Evolutionary conservation across 2,113 vertebrate genomes (phyloP).

Genomic region (Pipra filicauda): DNA sequence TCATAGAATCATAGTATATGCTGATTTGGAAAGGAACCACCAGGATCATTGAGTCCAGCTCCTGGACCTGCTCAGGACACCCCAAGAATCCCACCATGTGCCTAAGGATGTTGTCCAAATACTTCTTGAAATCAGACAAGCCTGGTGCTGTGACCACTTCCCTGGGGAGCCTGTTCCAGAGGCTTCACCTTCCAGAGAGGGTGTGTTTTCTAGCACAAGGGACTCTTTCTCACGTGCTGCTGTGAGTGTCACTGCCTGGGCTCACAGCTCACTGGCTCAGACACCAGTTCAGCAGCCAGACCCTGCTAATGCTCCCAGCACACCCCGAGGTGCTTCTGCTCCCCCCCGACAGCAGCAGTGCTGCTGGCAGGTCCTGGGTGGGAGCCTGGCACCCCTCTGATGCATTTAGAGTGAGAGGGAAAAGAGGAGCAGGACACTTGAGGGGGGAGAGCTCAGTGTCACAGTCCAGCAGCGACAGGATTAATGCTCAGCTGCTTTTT

Average conservation of each 20-base stretch:
- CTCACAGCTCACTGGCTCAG: not conserved
- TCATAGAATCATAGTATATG: not conserved
- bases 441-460: not conserved
- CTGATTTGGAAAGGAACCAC: not conserved
- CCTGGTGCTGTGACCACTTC: not conserved
- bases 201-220: not conserved
- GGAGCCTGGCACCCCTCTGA: not conserved
- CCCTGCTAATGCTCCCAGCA: not conserved
- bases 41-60: not conserved
- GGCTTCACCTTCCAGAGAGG: not conserved
- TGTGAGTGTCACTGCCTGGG: not conserved
- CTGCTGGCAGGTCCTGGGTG: not conserved
- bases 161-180: not conserved
- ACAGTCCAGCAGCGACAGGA: not conserved
- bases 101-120: not conserved
- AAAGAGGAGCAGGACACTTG: not conserved
- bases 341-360: rapidly evolving
- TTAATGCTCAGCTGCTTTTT: not conserved
- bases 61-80: not conserved
- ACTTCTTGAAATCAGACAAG: not conserved
- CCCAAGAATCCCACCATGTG: not conserved
- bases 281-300: not conserved
- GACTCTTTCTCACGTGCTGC: not conserved
- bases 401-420: not conserved
- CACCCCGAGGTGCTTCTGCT: rapidly evolving